phyloP scores from a whole-genome alignment of 2,113 vertebrate genomes.

The Vicugna pacos region DNA sequence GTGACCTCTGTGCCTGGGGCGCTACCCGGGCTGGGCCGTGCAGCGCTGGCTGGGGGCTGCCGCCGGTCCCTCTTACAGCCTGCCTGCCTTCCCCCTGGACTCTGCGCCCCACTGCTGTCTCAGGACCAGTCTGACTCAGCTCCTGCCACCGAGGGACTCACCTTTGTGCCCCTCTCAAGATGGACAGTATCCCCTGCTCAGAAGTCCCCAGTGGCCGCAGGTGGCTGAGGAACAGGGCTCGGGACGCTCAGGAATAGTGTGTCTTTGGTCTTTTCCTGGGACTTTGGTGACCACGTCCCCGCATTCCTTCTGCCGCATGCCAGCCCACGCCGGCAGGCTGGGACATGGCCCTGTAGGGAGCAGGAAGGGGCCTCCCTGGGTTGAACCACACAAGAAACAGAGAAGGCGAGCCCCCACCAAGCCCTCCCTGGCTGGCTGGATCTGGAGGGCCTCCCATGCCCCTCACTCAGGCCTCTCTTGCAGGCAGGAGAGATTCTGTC shows the following conservation, averaged over 20 bases:
- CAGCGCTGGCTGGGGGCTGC: background rate
- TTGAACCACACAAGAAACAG: fast-evolving
- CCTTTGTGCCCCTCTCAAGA: background rate
- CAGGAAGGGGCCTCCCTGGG: background rate
- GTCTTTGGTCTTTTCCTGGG: background rate
- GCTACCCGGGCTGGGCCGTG: fast-evolving
- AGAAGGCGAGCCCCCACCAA: fast-evolving
- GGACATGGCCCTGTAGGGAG: fast-evolving
- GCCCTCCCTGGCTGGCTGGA: background rate
- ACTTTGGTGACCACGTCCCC: background rate
- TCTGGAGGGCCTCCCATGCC: background rate
- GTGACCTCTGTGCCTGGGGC: background rate
- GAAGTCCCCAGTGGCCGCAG: background rate
- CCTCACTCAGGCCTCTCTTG: background rate
- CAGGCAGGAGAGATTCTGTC: background rate
- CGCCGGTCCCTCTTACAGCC: background rate
- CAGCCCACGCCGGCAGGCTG: background rate
- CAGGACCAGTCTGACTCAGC: background rate
- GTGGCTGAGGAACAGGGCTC: background rate
- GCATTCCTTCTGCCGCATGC: background rate
- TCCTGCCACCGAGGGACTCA: background rate
- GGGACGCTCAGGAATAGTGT: background rate
- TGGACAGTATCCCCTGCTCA: background rate
- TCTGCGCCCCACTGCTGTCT: background rate
- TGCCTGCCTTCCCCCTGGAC: background rate